Conservation (phyloP, 2,888 invertebrate species). For the Clepsis dumicolana region DNA sequence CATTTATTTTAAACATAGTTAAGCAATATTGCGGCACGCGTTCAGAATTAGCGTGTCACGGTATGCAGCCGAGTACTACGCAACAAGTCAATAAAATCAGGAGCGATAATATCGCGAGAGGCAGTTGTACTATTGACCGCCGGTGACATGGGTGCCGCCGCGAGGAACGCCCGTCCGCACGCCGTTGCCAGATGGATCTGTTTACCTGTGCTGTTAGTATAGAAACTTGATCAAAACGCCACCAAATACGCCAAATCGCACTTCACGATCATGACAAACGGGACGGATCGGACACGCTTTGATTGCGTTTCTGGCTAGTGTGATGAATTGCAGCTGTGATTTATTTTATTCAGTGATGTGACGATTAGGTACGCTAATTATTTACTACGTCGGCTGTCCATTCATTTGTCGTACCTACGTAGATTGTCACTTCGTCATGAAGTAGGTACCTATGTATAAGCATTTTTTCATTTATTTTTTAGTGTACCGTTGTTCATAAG, state of each 20-base stretch:
- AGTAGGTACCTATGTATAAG: too few relatives aligned
- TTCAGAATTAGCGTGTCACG: constrained; percentile 74
- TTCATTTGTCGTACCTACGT: constrained; percentile 17
- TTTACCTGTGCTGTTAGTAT: constrained; percentile 77
- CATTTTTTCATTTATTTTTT: too few relatives aligned
- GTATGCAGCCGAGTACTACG: constrained; percentile 66
- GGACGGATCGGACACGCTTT: constrained; percentile 7
- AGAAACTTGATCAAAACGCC: constrained; percentile 1
- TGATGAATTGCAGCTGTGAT: constrained; percentile 20
- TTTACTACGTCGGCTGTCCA: constrained; percentile 12
- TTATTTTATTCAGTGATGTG: constrained; percentile 34
- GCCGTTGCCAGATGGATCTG: constrained; percentile 83
- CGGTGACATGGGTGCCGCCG: constrained; percentile 82
- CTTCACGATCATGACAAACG: constrained; percentile 3
- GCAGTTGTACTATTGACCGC: constrained; percentile 73
- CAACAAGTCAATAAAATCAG: constrained; percentile 80
- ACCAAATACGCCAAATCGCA: constrained; percentile 1
- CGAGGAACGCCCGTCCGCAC: constrained; percentile 81
- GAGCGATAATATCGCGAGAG: constrained; percentile 66
- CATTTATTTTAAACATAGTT: constrained; percentile 68
- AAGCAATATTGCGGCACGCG: constrained; percentile 64
- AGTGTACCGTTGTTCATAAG: too few relatives aligned
- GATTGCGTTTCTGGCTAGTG: constrained; percentile 20
- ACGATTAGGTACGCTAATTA: constrained; percentile 14
- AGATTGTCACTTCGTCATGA: constrained; percentile 2